These are phyloP conservation scores for Andrena chrysosceles DNA, from an alignment of 2,888 invertebrate species.

Conservation along the genomic window DNA sequence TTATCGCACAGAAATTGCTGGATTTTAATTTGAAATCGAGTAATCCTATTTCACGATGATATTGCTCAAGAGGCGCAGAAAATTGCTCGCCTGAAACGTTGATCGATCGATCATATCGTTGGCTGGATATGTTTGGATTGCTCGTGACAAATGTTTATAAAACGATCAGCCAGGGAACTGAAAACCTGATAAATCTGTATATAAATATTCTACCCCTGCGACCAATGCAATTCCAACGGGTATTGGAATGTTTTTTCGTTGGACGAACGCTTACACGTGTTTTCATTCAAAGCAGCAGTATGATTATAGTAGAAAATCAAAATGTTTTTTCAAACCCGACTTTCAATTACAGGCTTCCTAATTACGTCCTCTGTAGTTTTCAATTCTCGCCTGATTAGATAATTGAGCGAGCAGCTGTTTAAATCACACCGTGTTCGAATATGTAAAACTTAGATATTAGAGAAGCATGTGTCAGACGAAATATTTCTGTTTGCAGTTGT, in stretches of 20 bases:
- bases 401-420: neutral
- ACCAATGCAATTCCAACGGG: neutral
- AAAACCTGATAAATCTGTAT: conserved; percentile 56
- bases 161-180: conserved; percentile 52
- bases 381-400: neutral
- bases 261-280: neutral
- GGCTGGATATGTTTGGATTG: conserved; percentile 55
- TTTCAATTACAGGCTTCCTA: neutral
- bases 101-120: conserved; percentile 62
- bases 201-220: conserved; percentile 52
- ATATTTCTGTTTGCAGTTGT: conserved; percentile 74
- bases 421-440: conserved; percentile 35
- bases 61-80: conserved; percentile 2
- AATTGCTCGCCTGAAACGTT: conserved; percentile 52
- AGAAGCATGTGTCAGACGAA: conserved; percentile 50
- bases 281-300: neutral
- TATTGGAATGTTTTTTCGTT: conserved; percentile 6
- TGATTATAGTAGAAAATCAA: neutral
- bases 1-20: neutral
- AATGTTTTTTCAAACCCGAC: neutral
- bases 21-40: conserved; percentile 24
- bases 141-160: conserved; percentile 69
- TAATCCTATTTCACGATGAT: conserved; percentile 1
- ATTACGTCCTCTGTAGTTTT: neutral
- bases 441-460: conserved; percentile 44